Evolutionary conservation across 2,888 invertebrate species (phyloP).

Genomic region (Drosophila merina): DNA sequence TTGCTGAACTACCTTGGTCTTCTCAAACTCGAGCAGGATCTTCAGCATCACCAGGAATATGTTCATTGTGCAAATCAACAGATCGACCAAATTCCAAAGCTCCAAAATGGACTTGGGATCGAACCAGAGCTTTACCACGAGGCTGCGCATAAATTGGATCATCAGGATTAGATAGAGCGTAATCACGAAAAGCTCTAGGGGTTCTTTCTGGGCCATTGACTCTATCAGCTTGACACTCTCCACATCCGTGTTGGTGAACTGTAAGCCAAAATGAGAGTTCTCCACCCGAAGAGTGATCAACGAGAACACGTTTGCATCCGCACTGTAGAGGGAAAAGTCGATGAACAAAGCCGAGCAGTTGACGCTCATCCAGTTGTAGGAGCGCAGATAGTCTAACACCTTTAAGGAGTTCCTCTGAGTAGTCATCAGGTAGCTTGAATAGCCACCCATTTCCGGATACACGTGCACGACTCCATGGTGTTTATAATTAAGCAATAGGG

Average conservation of each 20-base stretch:
- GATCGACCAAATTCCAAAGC: constrained; percentile 77
- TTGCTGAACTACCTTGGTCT: constrained; percentile 49
- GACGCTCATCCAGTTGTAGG: constrained; percentile 72
- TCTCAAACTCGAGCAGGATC: constrained; percentile 54
- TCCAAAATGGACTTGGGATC: constrained; percentile 38
- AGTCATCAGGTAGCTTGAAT: constrained; percentile 68
- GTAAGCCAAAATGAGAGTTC: constrained; percentile 71
- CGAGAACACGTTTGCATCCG: constrained; percentile 78
- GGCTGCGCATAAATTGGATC: constrained; percentile 58
- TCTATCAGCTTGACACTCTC: constrained; percentile 68
- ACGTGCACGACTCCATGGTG: constrained; percentile 55
- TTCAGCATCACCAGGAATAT: constrained; percentile 42
- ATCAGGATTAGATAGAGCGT: constrained; percentile 66
- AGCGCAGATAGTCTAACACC: constrained; percentile 67
- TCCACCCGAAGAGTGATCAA: constrained; percentile 76
- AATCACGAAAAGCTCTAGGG: constrained; percentile 47
- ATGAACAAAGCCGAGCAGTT: constrained; percentile 77
- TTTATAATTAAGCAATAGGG: constrained; percentile 25
- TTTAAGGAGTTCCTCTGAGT: constrained; percentile 63
- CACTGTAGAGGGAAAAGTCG: constrained; percentile 81
- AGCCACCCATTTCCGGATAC: constrained; percentile 72
- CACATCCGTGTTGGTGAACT: constrained; percentile 53
- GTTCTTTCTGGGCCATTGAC: constrained; percentile 59
- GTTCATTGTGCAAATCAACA: constrained; percentile 69
- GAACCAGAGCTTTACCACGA: constrained; percentile 64